A percentile compares a stretch with the other conserved stretches of the same genome.
Evolutionary conservation across 1,140 invertebrate genomes (phyloP).

Genomic region (Drosophila lowei): DNA sequence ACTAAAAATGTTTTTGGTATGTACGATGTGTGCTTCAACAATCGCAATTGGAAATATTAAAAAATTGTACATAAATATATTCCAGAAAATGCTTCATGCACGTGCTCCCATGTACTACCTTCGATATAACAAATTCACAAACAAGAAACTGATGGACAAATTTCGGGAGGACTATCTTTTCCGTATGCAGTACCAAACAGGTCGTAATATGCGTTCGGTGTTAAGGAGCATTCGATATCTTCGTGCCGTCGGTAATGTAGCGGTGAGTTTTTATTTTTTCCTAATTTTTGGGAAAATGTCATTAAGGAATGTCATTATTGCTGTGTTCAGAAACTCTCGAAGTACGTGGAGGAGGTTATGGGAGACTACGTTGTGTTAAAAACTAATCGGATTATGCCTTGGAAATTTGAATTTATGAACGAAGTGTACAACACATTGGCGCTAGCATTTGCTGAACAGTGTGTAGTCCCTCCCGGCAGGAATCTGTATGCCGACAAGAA

Average conservation of each 20-base stretch:
- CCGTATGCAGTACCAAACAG: slow-evolving; percentile 73
- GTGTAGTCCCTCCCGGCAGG: slow-evolving; percentile 28
- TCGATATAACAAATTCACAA: slow-evolving; percentile 50
- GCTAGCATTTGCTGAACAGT: slow-evolving; percentile 63
- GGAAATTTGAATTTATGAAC: slow-evolving; percentile 78
- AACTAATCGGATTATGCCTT: slow-evolving; percentile 73
- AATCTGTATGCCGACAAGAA: slow-evolving; percentile 12
- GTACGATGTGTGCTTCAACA: not conserved
- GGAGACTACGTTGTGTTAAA: slow-evolving; percentile 73
- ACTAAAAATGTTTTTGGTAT: slow-evolving; percentile 53
- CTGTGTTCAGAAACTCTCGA: slow-evolving; percentile 44
- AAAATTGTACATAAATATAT: not conserved
- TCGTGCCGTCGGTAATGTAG: slow-evolving; percentile 45
- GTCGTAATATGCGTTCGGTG: slow-evolving; percentile 64
- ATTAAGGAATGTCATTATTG: not conserved
- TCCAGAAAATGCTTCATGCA: slow-evolving; percentile 76
- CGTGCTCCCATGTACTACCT: slow-evolving; percentile 67
- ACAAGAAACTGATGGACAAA: slow-evolving; percentile 51
- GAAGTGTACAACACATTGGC: slow-evolving; percentile 77
- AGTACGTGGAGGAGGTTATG: slow-evolving; percentile 72
- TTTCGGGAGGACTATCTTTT: slow-evolving; percentile 52
- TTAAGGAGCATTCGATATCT: slow-evolving; percentile 54
- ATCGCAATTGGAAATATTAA: no score
- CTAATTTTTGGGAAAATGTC: not conserved
- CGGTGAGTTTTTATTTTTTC: slow-evolving; percentile 33